Evolutionary conservation across 2,113 vertebrate species (phyloP).

Genomic region (Geococcyx californianus): DNA sequence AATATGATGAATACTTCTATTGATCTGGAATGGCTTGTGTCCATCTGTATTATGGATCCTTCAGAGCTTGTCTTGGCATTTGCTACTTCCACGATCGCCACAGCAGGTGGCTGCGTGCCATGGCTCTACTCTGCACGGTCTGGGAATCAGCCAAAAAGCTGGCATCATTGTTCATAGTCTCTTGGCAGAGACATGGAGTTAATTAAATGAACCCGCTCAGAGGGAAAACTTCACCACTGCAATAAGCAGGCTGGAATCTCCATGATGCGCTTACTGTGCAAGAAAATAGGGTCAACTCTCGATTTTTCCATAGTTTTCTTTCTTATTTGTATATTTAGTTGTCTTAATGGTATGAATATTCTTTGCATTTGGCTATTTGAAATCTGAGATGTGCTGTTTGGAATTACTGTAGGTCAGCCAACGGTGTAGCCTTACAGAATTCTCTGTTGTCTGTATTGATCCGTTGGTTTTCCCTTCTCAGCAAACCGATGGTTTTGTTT

Average conservation of each 20-base stretch:
- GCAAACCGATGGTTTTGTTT: background rate
- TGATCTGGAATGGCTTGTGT: background rate
- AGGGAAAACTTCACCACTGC: background rate
- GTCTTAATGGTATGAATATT: background rate
- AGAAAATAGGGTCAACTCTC: background rate
- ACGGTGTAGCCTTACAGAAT: background rate
- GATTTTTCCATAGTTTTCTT: background rate
- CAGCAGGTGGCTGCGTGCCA: conserved; percentile 9
- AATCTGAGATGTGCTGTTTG: background rate
- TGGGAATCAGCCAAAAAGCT: background rate
- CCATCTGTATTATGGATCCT: background rate
- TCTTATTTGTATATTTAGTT: background rate
- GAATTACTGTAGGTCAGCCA: background rate
- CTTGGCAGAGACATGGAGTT: background rate
- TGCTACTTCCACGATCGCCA: background rate
- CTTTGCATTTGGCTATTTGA: background rate
- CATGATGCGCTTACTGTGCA: background rate
- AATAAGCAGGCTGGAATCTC: background rate
- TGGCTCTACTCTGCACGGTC: background rate
- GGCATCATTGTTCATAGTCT: background rate
- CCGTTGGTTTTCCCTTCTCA: background rate
- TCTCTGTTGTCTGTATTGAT: background rate
- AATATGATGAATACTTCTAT: background rate
- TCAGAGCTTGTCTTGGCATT: background rate
- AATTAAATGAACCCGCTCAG: background rate